phyloP scores from a whole-genome alignment of 1,140 invertebrate genomes.

The Leptonema lineaticorne region DNA sequence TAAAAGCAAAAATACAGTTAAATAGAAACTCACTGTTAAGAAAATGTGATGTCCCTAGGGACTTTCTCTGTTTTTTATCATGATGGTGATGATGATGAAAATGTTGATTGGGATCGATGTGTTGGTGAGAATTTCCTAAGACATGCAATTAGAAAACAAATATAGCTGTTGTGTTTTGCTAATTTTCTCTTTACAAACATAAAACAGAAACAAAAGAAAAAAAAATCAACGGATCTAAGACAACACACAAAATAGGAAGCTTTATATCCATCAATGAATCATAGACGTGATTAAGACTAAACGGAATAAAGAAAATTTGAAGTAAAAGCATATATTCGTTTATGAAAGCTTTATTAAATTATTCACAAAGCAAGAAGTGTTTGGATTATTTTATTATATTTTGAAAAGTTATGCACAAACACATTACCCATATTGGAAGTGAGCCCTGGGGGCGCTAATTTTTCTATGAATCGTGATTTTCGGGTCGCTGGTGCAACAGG shows the following conservation, averaged over 20 bases:
- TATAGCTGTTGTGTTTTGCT: too few relatives aligned
- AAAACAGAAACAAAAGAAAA: background rate
- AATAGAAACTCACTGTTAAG: constrained; percentile 50
- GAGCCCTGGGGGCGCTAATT: constrained; percentile 41
- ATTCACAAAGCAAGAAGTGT: too few relatives aligned
- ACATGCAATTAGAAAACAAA: constrained; percentile 24
- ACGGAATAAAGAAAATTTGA: background rate
- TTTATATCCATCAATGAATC: too few relatives aligned
- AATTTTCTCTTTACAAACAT: too few relatives aligned
- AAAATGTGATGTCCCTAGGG: constrained; percentile 48
- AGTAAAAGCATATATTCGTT: constrained; percentile 42
- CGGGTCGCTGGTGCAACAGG: constrained; percentile 66
- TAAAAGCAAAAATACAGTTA: background rate
- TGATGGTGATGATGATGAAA: constrained; percentile 35
- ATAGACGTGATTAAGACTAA: background rate
- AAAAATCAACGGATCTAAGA: too few relatives aligned
- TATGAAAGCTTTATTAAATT: background rate
- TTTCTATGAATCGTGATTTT: constrained; percentile 75
- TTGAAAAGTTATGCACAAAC: background rate
- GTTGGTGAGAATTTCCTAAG: constrained; percentile 34
- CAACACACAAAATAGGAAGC: too few relatives aligned
- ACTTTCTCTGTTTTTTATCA: constrained; percentile 52
- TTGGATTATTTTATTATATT: too few relatives aligned
- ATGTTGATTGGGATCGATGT: constrained; percentile 34
- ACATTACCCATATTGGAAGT: constrained; percentile 22